Base-by-base conservation (phyloP, 1,140 invertebrate genomes). In the Dendroctonus valens region DNA sequence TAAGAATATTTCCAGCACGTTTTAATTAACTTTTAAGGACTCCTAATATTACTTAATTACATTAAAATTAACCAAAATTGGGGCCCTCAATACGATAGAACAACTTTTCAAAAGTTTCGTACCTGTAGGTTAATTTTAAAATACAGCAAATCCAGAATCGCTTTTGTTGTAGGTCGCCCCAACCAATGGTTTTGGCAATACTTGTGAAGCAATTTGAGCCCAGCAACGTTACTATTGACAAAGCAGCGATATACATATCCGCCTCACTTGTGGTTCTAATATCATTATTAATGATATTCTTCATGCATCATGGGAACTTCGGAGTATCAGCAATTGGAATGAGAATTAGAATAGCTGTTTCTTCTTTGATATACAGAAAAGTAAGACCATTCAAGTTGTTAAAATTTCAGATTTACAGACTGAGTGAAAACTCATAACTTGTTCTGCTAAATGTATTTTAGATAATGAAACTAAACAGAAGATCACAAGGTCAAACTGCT, bases 401-500 rank as follows among this genome's bases (percentile, higher is more conserved):
- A 26, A 26, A 26, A 26, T 3, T 26, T 26, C 26, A 26, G 26
- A 26, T 26, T 26, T 26, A 26, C 26, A 26, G 26, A 26, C 26
- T n/a, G 26, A 26, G 3, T 26, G 26, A 26, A n/a, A 26, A 26
- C 26, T 26, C 26, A 26, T 26, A 26, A 15, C 12, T 14, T n/a
- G 3, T 52, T 15, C n/a, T 5, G 37, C 5, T 52, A 14, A 26
- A 15, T 5, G 15, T 37, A 46, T 57, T 49, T 50, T 38, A 87
- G 85, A 80, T 87, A 0, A 76, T 88, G 8, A 81, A 82, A 3
- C 78, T 90, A 38, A 88, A 83, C 62, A 85, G 86, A 79, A 80
- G 81, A 52, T 84, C 91, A 0, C 73, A 92, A 11, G 85, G 85
- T 0, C 80, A 88, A 70, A 88, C 90, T 2, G 89, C 90, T 1